A percentile compares a stretch with the other conserved stretches of the same genome.
Evolutionary conservation across 2,797 vertebrate genomes (phyloP).

Genomic region (Nasua narica): DNA sequence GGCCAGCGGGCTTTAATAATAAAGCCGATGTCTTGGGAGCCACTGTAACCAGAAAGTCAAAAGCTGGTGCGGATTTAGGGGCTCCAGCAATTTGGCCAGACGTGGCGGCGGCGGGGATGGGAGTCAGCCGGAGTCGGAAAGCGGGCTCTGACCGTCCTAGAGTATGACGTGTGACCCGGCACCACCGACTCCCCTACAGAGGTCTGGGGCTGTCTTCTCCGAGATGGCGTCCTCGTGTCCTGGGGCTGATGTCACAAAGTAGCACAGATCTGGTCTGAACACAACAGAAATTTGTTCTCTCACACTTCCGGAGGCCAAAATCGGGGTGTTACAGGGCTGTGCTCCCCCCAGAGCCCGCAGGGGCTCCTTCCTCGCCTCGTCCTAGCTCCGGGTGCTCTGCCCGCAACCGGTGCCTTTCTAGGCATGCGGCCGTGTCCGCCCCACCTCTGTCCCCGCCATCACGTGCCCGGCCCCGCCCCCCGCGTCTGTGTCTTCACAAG

Average conservation of each 20-base stretch:
- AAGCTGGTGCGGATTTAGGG: neutral
- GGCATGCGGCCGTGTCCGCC: neutral
- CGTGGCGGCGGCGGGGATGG: rapidly evolving
- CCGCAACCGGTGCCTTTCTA: neutral
- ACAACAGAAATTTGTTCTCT: neutral
- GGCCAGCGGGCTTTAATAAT: too few species aligned
- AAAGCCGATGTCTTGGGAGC: rapidly evolving
- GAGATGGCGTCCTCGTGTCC: neutral
- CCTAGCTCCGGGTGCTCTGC: neutral
- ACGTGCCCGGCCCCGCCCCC: neutral
- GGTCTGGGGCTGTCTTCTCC: neutral
- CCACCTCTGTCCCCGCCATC: neutral
- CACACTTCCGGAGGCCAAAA: neutral
- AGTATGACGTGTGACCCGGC: too few species aligned
- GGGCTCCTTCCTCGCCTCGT: neutral
- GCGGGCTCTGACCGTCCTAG: neutral
- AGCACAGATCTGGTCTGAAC: neutral
- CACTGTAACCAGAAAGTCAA: neutral
- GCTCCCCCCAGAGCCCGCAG: neutral
- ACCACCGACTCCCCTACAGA: rapidly evolving
- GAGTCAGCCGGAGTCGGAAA: neutral
- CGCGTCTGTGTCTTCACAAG: neutral
- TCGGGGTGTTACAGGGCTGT: neutral
- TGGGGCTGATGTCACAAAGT: neutral
- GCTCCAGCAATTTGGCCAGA: neutral